phyloP scores from a whole-genome alignment of 2,888 invertebrate genomes.

The Thelaira solivaga region DNA sequence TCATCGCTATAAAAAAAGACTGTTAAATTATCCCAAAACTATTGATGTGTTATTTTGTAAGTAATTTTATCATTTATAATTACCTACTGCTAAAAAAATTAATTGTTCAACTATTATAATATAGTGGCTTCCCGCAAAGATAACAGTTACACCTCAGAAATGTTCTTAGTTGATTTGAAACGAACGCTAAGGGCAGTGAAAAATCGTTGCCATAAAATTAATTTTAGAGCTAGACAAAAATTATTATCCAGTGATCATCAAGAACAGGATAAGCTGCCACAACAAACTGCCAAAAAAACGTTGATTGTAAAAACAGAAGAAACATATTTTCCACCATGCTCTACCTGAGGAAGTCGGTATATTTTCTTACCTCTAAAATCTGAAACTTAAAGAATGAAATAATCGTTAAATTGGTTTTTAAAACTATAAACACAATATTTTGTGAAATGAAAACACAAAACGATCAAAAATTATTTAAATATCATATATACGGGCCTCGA shows the following conservation, averaged over 20 bases:
- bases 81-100: no score
- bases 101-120: no score
- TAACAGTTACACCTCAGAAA: slow-evolving; percentile 6
- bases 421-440: no score
- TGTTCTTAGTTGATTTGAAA: slow-evolving; percentile 32
- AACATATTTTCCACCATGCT: slow-evolving; percentile 8
- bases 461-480: no score
- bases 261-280: neutral
- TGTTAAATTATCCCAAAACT: slow-evolving; percentile 27
- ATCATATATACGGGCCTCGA: no score
- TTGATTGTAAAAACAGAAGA: slow-evolving; percentile 21
- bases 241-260: neutral
- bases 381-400: no score
- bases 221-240: slow-evolving; percentile 19
- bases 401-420: no score
- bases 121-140: slow-evolving; percentile 17
- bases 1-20: slow-evolving; percentile 22
- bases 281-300: neutral
- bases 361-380: no score
- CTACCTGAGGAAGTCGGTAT: no score
- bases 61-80: neutral
- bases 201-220: slow-evolving; percentile 40
- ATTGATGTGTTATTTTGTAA: slow-evolving; percentile 39
- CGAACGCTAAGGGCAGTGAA: slow-evolving; percentile 23
- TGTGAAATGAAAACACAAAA: no score